Evolutionary conservation across 2,797 vertebrate species (phyloP).

Genomic region (Lacerta bilineata): DNA sequence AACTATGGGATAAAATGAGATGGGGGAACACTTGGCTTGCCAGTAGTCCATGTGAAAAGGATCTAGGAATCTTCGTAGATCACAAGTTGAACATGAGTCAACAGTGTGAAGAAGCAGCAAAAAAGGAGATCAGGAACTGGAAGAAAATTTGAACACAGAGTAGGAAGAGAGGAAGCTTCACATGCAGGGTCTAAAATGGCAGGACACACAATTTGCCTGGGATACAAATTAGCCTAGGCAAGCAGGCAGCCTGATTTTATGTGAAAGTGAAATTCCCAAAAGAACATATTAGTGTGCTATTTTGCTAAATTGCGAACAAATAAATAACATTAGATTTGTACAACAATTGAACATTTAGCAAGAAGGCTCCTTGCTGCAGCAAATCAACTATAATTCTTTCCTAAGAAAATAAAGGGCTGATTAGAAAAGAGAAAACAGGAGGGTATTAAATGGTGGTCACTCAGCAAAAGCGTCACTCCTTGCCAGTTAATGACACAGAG

Average conservation of each 20-base stretch:
- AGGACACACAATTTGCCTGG: not conserved
- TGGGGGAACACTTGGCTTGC: too few species aligned
- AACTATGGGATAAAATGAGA: too few species aligned
- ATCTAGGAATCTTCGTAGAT: too few species aligned
- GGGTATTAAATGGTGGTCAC: not conserved
- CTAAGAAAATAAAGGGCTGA: not conserved
- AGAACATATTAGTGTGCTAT: not conserved
- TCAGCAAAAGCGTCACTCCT: not conserved
- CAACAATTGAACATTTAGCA: not conserved
- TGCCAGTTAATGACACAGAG: not conserved
- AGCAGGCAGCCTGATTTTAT: not conserved
- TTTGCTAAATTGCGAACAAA: not conserved
- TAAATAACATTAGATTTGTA: not conserved
- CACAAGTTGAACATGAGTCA: too few species aligned
- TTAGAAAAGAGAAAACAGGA: not conserved
- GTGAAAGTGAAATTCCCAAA: not conserved
- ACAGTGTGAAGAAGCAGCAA: too few species aligned
- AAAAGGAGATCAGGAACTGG: not conserved
- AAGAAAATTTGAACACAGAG: not conserved
- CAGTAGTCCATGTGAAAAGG: too few species aligned
- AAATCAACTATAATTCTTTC: not conserved
- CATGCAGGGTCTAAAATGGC: not conserved
- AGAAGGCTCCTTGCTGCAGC: not conserved
- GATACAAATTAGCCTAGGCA: not conserved
- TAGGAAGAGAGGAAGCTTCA: not conserved